These are phyloP conservation scores for Coracopsis vasa DNA, from an alignment of 2,113 vertebrate species.

Conservation along the genomic window DNA sequence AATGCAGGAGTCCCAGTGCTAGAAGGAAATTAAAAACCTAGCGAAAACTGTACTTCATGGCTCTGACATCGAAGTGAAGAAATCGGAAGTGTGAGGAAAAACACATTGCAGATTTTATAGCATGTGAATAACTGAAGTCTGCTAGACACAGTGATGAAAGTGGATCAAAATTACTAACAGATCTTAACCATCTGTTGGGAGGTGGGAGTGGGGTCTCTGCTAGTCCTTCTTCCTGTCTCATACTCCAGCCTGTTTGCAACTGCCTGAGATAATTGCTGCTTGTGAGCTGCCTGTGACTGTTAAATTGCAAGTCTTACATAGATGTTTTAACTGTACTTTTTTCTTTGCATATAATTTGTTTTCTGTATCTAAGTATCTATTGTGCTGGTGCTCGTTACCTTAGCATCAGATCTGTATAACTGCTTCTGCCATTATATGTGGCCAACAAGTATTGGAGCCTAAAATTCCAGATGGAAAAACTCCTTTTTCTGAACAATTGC, in stretches of 20 bases:
- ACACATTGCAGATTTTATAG: not conserved
- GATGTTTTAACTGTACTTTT: not conserved
- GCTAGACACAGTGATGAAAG: not conserved
- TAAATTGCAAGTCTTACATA: rapidly evolving
- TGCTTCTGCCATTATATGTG: not conserved
- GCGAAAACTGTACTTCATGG: not conserved
- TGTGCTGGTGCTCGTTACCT: not conserved
- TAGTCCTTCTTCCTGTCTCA: not conserved
- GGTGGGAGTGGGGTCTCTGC: not conserved
- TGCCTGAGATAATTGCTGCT: not conserved
- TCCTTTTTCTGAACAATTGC: not conserved
- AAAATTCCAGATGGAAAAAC: not conserved
- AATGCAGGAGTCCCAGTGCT: not conserved
- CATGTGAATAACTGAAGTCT: not conserved
- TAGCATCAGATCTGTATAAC: not conserved
- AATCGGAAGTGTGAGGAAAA: slow-evolving; percentile 22
- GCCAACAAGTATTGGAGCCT: not conserved
- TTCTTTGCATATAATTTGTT: not conserved
- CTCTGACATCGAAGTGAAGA: not conserved
- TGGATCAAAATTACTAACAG: not conserved
- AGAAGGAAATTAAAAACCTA: not conserved
- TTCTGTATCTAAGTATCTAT: not conserved
- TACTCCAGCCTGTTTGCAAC: not conserved
- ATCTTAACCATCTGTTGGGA: slow-evolving; percentile 20
- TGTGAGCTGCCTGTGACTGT: not conserved